phyloP scores from a whole-genome alignment of 2,888 invertebrate genomes.

The Chaetogeoica ovagalla region DNA sequence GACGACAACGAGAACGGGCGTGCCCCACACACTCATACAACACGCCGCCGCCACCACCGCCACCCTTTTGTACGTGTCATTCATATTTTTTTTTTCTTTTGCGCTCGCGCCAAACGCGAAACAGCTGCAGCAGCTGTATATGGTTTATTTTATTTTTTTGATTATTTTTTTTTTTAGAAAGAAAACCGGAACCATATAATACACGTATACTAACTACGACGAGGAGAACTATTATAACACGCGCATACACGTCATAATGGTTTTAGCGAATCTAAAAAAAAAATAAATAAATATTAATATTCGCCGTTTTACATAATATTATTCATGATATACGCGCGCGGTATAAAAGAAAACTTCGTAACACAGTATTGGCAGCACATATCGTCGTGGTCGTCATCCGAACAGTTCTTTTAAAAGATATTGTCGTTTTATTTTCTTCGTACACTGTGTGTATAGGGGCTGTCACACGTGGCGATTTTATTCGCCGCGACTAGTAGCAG shows the following conservation, averaged over 20 bases:
- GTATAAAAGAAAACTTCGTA: no score
- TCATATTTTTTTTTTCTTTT: constrained; percentile 44
- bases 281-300: no score
- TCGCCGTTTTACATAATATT: no score
- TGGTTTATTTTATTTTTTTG: neutral
- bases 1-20: constrained; percentile 36
- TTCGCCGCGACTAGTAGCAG: no score
- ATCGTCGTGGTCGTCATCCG: no score
- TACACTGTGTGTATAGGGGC: no score
- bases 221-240: neutral
- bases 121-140: constrained; percentile 44
- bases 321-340: no score
- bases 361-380: no score
- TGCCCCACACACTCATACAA: neutral
- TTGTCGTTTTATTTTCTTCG: no score
- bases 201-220: neutral
- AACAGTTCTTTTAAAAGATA: no score
- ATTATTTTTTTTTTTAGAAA: neutral
- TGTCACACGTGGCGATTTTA: no score
- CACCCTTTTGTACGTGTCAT: constrained; percentile 50
- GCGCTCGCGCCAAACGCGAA: constrained; percentile 45
- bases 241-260: neutral
- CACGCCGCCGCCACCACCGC: neutral
- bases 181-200: constrained; percentile 38
- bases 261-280: neutral